phyloP scores from a whole-genome alignment of 1,140 invertebrate genomes.

The Teleogryllus occipitalis region DNA sequence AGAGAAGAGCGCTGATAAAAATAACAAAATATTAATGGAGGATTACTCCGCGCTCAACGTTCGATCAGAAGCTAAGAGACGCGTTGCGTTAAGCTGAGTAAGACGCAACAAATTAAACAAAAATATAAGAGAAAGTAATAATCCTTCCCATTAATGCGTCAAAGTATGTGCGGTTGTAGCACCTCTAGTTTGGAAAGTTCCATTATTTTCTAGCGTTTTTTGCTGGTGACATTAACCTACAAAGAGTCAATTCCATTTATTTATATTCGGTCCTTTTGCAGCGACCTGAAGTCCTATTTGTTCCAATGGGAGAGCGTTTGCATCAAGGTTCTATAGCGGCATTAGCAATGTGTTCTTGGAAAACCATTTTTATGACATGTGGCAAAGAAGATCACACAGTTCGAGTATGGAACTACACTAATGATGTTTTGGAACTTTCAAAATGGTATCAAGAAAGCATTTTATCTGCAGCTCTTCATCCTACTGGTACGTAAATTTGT shows the following conservation, averaged over 20 bases:
- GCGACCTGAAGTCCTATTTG: constrained; percentile 28
- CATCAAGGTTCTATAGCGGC: constrained; percentile 71
- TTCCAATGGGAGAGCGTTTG: constrained; percentile 57
- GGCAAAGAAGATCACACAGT: constrained; percentile 71
- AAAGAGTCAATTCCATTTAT: not conserved
- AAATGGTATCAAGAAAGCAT: constrained; percentile 77
- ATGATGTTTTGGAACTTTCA: constrained; percentile 61
- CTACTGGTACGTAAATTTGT: constrained; percentile 38
- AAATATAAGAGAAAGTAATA: too few relatives aligned
- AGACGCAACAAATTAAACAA: too few relatives aligned
- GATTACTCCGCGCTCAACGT: too few relatives aligned
- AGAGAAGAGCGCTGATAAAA: too few relatives aligned
- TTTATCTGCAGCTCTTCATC: constrained; percentile 70
- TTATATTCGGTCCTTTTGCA: not conserved
- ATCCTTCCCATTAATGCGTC: too few relatives aligned
- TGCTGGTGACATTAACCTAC: not conserved
- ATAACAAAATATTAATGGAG: too few relatives aligned
- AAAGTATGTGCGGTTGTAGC: too few relatives aligned
- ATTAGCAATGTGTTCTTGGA: constrained; percentile 76
- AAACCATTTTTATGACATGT: constrained; percentile 78
- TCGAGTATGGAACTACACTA: constrained; percentile 84
- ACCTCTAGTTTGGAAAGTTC: not conserved
- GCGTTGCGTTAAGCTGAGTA: too few relatives aligned
- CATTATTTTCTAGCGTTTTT: not conserved
- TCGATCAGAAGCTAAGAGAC: too few relatives aligned